These are phyloP conservation scores for Globodera ellingtonae DNA, from an alignment of 1,140 invertebrate genomes.

Conservation along the genomic window DNA sequence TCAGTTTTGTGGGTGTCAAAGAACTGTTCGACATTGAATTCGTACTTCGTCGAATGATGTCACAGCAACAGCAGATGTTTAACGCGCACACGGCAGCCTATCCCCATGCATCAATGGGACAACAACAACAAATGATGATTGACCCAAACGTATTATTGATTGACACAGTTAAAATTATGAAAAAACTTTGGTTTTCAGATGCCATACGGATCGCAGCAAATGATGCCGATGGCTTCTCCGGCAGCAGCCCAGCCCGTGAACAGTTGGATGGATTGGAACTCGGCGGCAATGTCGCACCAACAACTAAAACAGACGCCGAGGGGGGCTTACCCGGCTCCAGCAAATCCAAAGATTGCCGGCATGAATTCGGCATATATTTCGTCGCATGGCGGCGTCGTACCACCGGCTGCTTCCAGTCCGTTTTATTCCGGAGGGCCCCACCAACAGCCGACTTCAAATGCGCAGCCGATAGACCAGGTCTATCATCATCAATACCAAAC, in stretches of 20 bases:
- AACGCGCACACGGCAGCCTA: background rate
- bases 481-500: slow-evolving; percentile 9
- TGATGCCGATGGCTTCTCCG: slow-evolving; percentile 5
- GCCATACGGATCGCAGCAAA: slow-evolving; percentile 24
- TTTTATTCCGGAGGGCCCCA: background rate
- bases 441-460: background rate
- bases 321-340: slow-evolving; percentile 1
- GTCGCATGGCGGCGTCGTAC: background rate
- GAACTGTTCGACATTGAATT: slow-evolving; percentile 26
- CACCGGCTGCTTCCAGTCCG: background rate
- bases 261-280: slow-evolving; percentile 28
- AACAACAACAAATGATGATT: slow-evolving; percentile 33
- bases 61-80: slow-evolving; percentile 24
- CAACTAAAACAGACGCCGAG: background rate
- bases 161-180: background rate
- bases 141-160: slow-evolving; percentile 19
- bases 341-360: slow-evolving; percentile 7
- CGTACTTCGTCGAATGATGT: slow-evolving; percentile 27
- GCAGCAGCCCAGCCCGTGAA: background rate
- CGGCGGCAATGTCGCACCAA: background rate
- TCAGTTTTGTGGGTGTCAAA: slow-evolving; percentile 27
- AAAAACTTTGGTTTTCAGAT: slow-evolving; percentile 1
- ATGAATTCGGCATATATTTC: background rate
- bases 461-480: background rate
- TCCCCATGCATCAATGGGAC: slow-evolving; percentile 20